Conservation (phyloP, 92 coral and sea anemone genomes). For the Epizoanthus fatuus region DNA sequence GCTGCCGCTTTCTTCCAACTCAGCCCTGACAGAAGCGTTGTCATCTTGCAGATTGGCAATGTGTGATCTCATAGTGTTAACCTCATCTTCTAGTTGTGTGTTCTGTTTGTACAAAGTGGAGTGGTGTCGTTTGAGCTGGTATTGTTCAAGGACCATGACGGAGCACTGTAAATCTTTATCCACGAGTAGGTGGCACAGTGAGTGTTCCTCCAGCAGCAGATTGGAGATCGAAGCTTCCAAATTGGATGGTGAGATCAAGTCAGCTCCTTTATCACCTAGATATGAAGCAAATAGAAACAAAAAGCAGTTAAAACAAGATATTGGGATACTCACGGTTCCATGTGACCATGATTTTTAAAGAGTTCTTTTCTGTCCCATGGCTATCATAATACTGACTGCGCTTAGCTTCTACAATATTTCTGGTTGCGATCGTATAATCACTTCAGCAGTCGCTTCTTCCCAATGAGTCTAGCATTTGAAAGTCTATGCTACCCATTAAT, state of each 20-base stretch:
- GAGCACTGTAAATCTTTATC: slow-evolving; percentile 96
- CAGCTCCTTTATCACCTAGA: slow-evolving; percentile 20
- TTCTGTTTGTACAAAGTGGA: slow-evolving; percentile 64
- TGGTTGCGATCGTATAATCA: too few species aligned
- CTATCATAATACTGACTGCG: too few species aligned
- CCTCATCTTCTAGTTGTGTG: slow-evolving; percentile 67
- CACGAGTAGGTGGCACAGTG: slow-evolving; percentile 86
- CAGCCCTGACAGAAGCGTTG: not conserved
- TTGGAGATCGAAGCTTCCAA: slow-evolving; percentile 2
- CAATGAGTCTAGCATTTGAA: too few species aligned
- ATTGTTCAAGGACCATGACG: slow-evolving; percentile 80
- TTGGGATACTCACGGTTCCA: too few species aligned
- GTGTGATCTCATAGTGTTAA: slow-evolving; percentile 65
- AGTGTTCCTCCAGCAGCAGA: slow-evolving; percentile 75
- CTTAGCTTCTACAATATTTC: too few species aligned
- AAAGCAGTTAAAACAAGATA: too few species aligned
- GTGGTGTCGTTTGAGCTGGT: slow-evolving; percentile 43
- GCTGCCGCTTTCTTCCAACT: not conserved
- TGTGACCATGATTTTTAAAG: too few species aligned
- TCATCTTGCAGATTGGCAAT: not conserved
- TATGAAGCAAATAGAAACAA: not conserved
- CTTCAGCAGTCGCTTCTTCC: too few species aligned
- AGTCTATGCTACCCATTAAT: too few species aligned
- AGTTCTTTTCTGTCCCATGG: too few species aligned
- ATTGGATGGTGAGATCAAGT: not conserved